Evolutionary conservation across 2,113 vertebrate genomes (phyloP), one percentile per base, ranked within the genome.

Genomic region (Oriolus oriolus): DNA sequence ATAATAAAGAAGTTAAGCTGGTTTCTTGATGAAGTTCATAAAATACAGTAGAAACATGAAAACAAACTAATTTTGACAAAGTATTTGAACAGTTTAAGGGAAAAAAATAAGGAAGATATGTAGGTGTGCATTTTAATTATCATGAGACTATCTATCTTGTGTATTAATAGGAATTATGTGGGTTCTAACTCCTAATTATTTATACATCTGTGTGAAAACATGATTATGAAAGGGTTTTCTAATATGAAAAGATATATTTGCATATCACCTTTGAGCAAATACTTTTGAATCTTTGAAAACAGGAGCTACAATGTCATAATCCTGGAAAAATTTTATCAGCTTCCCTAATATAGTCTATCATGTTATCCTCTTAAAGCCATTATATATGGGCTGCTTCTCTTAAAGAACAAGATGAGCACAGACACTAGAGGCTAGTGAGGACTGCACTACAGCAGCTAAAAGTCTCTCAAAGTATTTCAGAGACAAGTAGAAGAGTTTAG

Each of bases 141-240:
- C 9, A 52, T 42, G n/a, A 84, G 22, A n/a, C 8, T 60, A 17
- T 44, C n/a, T 65, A 14, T 63, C 10, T 73, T 30, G 5, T 47
- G 9, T 64, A 68, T 39, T 49, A 71, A 68, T 12, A 81, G 11
- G 54, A 75, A 57, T 65, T 1, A 23, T 49, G 6, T 21, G 7
- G 7, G 18, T 61, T 84, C 11, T 53, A 63, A 24, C 33, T 85
- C 16, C 41, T 83, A 37, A 80, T 89, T 91, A 44, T 30, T 91
- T 27, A 30, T 27, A 33, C 15, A 33, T 1, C 1, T 28, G 18
- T 45, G 7, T 20, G 33, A 27, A 68, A 91, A 77, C 0, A 0
- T 87, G 8, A 15, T 27, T 44, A 5, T 23, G 27, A 69, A 77
- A 60, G 10, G 6, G 2, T 27, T 84, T 87, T 73, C 52, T 42